Evolutionary conservation across 2,888 invertebrate species (phyloP), one percentile per base, ranked within the genome.

Genomic region (Erpobdella octoculata): DNA sequence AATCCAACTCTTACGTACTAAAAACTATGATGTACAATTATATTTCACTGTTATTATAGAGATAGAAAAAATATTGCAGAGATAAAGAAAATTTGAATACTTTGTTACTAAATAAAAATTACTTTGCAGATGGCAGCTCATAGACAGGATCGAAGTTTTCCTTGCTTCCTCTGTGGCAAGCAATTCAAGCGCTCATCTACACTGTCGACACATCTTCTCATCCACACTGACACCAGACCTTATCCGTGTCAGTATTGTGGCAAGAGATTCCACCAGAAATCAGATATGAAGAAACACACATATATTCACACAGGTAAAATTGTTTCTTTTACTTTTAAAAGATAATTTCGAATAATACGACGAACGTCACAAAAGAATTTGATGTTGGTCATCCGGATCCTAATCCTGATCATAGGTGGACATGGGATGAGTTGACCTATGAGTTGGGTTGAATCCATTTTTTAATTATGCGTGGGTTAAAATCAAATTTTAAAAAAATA

Each of bases 201-300:
- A 0, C 86, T 97, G 76, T 94, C 95, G 75, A 97, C 97, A 12
- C 97, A 97, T 84, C 89, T 96, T 77, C 88, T 97, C 77, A 97
- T 97, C 79, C 97, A 97, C 86, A 93, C 93, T 75, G 94, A 95
- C 85, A 95, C 95, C 72, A 87, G 95, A 81, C 95, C 96, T 31
- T 97, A 95, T 84, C 95, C 96, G 8, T 97, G 96, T 85, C 92
- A 92, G 83, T 97, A 93, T 85, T 97, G 96, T 84, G 96, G 96
- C 73, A 97, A 98, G 85, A 86, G 97, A 78, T 98, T 98, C 85
- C 97, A 97, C 83, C 97, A 97, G 85, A 97, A 97, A 83, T 94
- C 93, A 71, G 97, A 98, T 84, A 97, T 97, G 97, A 98, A 97
- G 87, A 98, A 98, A 75, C 97, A 98, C 85, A 97, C 96, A 36